phyloP scores from a whole-genome alignment of 2,113 vertebrate genomes.

The Narcine bancroftii region DNA sequence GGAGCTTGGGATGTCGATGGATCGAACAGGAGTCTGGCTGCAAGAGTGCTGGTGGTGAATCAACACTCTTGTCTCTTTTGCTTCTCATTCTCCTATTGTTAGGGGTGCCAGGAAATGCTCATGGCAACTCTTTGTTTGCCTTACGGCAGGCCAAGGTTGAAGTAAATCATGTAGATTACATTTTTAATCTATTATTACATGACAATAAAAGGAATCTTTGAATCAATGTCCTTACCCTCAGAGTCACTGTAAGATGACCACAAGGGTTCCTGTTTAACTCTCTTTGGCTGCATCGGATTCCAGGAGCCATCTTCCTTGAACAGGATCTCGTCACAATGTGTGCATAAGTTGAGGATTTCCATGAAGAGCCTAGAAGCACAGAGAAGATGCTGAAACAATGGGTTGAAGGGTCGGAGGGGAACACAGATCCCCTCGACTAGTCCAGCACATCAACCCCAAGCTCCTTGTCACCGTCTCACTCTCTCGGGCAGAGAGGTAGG shows the following conservation, averaged over 20 bases:
- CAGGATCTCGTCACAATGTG: conserved; percentile 64
- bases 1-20: no score
- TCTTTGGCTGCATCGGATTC: conserved; percentile 64
- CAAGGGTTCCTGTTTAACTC: conserved; percentile 59
- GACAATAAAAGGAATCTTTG: no score
- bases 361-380: conserved; percentile 54
- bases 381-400: background rate
- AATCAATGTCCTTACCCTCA: conserved; percentile 55
- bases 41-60: no score
- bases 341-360: conserved; percentile 65
- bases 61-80: no score
- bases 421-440: no score
- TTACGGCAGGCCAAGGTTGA: no score
- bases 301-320: conserved; percentile 67
- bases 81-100: no score
- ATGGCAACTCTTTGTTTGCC: no score
- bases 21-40: no score
- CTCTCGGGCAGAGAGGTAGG: fast-evolving
- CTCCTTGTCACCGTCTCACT: conserved; percentile 51
- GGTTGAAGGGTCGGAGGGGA: background rate
- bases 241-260: conserved; percentile 49
- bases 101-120: no score
- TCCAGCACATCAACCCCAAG: fast-evolving
- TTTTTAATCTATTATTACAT: no score
- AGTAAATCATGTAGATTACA: no score